Evolutionary conservation across 1,140 invertebrate genomes (phyloP).

Genomic region (Semibalanus balanoides): DNA sequence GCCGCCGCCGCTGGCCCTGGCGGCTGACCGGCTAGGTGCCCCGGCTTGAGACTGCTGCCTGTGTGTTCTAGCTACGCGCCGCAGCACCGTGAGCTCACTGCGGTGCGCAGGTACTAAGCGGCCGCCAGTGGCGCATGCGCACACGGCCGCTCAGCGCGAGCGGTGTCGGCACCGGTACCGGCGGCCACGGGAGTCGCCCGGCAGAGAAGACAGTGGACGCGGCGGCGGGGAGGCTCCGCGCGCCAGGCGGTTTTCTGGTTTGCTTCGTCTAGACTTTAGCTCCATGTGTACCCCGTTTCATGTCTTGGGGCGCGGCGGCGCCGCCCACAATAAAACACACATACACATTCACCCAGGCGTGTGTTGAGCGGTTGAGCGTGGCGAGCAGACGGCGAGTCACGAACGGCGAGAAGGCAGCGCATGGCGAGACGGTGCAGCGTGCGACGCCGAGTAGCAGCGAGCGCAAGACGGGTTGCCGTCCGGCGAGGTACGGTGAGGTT

Average conservation of each 20-base stretch:
- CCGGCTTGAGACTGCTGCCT: not conserved
- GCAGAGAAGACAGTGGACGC: too few relatives aligned
- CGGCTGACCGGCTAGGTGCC: not conserved
- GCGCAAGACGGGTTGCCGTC: too few relatives aligned
- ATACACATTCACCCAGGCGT: not conserved
- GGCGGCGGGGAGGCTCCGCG: too few relatives aligned
- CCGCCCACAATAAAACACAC: not conserved
- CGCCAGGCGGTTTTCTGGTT: not conserved
- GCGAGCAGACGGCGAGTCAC: too few relatives aligned
- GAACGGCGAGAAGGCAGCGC: too few relatives aligned
- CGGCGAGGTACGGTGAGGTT: too few relatives aligned
- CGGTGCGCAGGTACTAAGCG: constrained; percentile 1
- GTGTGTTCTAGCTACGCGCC: constrained; percentile 4
- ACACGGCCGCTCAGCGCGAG: not conserved
- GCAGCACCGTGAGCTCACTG: not conserved
- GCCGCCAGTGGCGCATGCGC: not conserved
- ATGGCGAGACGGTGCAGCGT: too few relatives aligned
- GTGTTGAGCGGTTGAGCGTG: not conserved
- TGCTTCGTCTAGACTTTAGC: not conserved
- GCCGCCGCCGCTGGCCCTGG: not conserved
- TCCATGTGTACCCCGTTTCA: not conserved
- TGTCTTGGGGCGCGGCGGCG: not conserved
- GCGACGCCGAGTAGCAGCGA: too few relatives aligned
- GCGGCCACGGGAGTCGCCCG: too few relatives aligned
- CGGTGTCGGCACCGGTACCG: too few relatives aligned